Evolutionary conservation across 2,797 vertebrate species (phyloP), one percentile per base, ranked within the genome.

Genomic region (Gymnothorax javanicus): DNA sequence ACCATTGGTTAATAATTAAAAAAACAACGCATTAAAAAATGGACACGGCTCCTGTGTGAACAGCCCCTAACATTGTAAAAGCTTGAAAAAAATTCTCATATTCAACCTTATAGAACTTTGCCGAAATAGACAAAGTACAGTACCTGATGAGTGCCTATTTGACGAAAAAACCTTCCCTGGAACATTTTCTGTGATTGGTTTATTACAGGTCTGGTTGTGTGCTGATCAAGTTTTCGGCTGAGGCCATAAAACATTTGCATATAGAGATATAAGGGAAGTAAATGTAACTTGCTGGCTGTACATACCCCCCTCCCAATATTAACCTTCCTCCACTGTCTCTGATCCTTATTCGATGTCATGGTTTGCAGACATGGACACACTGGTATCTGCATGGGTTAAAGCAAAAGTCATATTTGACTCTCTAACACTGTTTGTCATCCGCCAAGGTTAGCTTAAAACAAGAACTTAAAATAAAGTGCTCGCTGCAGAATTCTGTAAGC

Each of bases 161-260:
- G 33, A 43, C 33, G 33, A 43, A 1, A 43, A 43, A 43, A 43
- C 15, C 75, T 79, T 52, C 75, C 23, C 50, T 20, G 50, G 50
- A 56, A 56, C 73, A 17, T 52, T 1, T 77, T 20, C 73, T 13
- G 33, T 77, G 73, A 77, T 77, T 77, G 13, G 50, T 43, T 50
- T 77, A 50, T 77, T 77, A 43, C 73, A 50, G 23, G 77, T 56
- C 52, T 54, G 50, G n/a, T 81, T 77, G 50, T 81, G 50, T 56
- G 56, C 77, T 81, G 20, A 25, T 25, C 2, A 8, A 6, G 50
- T 79, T 56, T 81, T 81, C 77, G 56, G 77, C 52, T 23, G 52
- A 81, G 77, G 77, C 56, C 50, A 56, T 17, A 81, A 77, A 81
- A 81, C 77, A 81, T 81, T 81, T 23, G 56, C 20, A n/a, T 3